Evolutionary conservation across 2,797 vertebrate species (phyloP).

Genomic region (Sebastes flavidus): DNA sequence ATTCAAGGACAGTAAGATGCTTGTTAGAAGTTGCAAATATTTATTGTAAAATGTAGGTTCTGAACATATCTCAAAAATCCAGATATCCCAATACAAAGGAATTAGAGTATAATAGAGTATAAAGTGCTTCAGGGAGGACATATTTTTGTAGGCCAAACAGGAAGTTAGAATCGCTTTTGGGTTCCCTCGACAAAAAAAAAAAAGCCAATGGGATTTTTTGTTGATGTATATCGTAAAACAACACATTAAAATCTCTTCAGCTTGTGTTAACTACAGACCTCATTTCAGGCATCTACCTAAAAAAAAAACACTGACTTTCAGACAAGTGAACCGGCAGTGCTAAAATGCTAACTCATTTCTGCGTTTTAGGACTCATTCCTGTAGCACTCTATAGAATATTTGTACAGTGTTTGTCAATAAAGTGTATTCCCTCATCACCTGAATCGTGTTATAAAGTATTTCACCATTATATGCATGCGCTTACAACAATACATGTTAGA

Average conservation of each 20-base stretch:
- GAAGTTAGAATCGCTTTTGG: too few relatives aligned
- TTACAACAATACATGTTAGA: background rate
- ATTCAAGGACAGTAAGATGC: background rate
- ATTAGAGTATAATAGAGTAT: background rate
- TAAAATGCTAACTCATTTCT: background rate
- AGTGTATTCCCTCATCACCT: background rate
- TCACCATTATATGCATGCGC: slow-evolving; percentile 1
- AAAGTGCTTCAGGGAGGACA: background rate
- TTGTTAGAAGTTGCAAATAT: slow-evolving; percentile 1
- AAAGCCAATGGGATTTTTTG: too few relatives aligned
- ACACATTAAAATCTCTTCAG: too few relatives aligned
- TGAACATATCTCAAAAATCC: background rate
- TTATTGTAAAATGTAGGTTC: slow-evolving; percentile 44
- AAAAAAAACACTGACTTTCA: too few relatives aligned
- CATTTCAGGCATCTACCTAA: too few relatives aligned
- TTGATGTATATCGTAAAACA: too few relatives aligned
- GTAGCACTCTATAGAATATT: background rate
- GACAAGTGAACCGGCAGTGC: too few relatives aligned
- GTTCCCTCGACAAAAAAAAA: too few relatives aligned
- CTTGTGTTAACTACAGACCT: too few relatives aligned
- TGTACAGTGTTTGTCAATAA: slow-evolving; percentile 9
- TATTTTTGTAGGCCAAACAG: too few relatives aligned
- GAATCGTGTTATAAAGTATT: background rate
- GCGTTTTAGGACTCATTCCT: too few relatives aligned
- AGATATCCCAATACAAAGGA: background rate